A percentile compares a stretch with the other conserved stretches of the same genome.
These are phyloP conservation scores for Stenurella melanura DNA, from an alignment of 2,888 invertebrate species.

Conservation along the genomic window DNA sequence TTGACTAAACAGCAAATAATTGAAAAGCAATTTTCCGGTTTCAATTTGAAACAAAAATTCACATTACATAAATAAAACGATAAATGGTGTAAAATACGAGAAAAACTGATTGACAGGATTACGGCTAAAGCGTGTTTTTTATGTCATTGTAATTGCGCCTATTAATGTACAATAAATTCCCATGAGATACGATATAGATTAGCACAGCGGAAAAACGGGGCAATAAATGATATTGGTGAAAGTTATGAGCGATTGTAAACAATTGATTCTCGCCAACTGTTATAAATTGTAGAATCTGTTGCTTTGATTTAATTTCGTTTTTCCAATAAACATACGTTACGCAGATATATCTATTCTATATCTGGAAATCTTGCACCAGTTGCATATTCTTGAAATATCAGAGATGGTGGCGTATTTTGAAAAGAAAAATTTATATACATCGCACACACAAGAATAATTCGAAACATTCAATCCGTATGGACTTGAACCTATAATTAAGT, in stretches of 20 bases:
- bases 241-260: background rate
- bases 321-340: too few relatives aligned
- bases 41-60: background rate
- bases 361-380: too few relatives aligned
- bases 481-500: too few relatives aligned
- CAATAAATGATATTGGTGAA: background rate
- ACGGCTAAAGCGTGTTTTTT: background rate
- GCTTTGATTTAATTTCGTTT: too few relatives aligned
- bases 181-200: background rate
- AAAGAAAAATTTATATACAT: too few relatives aligned
- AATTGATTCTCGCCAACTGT: background rate
- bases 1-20: too few relatives aligned
- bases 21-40: background rate
- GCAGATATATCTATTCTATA: too few relatives aligned
- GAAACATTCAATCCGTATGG: too few relatives aligned
- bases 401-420: too few relatives aligned
- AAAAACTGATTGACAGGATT: background rate
- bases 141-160: background rate
- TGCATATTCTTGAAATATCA: too few relatives aligned
- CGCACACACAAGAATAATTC: too few relatives aligned
- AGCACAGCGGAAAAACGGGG: background rate
- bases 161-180: background rate
- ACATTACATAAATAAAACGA: background rate
- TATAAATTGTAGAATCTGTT: too few relatives aligned
- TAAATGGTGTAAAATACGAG: background rate